Evolutionary conservation across 2,888 invertebrate genomes (phyloP).

Genomic region (Megamerina dolium): DNA sequence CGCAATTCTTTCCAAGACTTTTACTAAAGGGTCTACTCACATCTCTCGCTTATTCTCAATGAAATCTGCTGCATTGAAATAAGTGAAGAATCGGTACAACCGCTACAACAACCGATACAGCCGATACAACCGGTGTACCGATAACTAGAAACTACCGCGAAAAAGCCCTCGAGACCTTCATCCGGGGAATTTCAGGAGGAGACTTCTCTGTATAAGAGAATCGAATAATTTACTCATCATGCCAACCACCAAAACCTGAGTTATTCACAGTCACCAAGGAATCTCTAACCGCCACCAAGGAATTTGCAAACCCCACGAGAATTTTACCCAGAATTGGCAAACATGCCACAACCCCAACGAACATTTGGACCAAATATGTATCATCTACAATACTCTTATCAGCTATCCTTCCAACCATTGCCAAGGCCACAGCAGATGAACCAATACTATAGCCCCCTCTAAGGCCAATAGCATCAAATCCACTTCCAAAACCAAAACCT

Average conservation of each 20-base stretch:
- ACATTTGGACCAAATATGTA: not conserved
- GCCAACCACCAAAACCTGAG: slow-evolving; percentile 3
- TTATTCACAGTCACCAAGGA: not conserved
- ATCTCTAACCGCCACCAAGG: not conserved
- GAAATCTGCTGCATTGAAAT: slow-evolving; percentile 19
- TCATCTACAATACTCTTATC: too few relatives aligned
- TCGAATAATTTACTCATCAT: slow-evolving; percentile 3
- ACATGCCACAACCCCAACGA: slow-evolving; percentile 7
- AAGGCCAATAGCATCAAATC: too few relatives aligned
- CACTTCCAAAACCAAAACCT: too few relatives aligned
- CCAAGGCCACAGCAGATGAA: too few relatives aligned
- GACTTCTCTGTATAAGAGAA: slow-evolving; percentile 7
- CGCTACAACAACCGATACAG: too few relatives aligned
- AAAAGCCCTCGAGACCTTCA: slow-evolving; percentile 21
- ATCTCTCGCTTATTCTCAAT: slow-evolving; percentile 22
- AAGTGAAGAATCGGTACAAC: too few relatives aligned
- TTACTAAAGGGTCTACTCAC: slow-evolving; percentile 18
- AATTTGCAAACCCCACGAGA: too few relatives aligned
- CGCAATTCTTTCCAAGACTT: slow-evolving; percentile 16
- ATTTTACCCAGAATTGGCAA: slow-evolving; percentile 7
- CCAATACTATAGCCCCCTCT: too few relatives aligned
- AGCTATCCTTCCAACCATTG: too few relatives aligned
- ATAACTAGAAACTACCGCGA: slow-evolving; percentile 16
- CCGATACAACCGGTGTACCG: slow-evolving; percentile 10
- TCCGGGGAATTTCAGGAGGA: slow-evolving; percentile 6